phyloP scores from a whole-genome alignment of 2,113 vertebrate genomes.

The Leptocoma aspasia region DNA sequence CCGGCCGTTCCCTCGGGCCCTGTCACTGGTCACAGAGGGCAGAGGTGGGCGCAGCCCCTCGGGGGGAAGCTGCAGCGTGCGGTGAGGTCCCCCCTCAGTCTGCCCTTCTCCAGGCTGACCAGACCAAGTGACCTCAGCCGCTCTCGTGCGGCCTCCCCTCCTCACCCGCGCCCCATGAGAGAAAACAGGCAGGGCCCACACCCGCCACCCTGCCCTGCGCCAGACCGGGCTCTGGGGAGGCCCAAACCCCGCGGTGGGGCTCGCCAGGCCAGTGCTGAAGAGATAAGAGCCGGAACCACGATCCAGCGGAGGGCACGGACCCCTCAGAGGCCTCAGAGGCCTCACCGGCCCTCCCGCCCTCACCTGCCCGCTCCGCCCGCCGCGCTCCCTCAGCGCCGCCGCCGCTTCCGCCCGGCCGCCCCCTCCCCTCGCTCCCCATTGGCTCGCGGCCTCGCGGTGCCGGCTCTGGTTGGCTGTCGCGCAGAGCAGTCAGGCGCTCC shows the following conservation, averaged over 20 bases:
- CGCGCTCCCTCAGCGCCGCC: background rate
- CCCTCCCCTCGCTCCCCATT: background rate
- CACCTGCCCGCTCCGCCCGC: background rate
- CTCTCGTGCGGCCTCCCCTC: background rate
- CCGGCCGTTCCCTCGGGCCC: background rate
- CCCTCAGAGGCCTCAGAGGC: rapidly evolving
- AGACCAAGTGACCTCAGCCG: background rate
- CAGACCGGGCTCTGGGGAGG: background rate
- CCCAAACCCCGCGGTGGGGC: background rate
- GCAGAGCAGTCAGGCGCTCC: background rate
- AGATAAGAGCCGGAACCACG: rapidly evolving
- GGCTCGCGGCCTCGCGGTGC: rapidly evolving
- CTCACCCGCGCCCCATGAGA: no score
- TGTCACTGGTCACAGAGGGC: background rate
- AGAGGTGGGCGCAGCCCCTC: background rate
- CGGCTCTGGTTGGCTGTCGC: rapidly evolving
- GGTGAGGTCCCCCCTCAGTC: background rate
- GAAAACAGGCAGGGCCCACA: background rate
- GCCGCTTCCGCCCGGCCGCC: background rate
- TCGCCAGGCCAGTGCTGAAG: background rate
- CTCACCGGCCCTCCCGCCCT: rapidly evolving
- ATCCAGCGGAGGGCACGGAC: rapidly evolving
- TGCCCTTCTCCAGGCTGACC: no score
- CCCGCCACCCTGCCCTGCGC: no score
- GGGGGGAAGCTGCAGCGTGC: background rate